Evolutionary conservation across 23 tunicate species (phyloP), one percentile per base, ranked within the genome.

Genomic region (Ascidia mentula): DNA sequence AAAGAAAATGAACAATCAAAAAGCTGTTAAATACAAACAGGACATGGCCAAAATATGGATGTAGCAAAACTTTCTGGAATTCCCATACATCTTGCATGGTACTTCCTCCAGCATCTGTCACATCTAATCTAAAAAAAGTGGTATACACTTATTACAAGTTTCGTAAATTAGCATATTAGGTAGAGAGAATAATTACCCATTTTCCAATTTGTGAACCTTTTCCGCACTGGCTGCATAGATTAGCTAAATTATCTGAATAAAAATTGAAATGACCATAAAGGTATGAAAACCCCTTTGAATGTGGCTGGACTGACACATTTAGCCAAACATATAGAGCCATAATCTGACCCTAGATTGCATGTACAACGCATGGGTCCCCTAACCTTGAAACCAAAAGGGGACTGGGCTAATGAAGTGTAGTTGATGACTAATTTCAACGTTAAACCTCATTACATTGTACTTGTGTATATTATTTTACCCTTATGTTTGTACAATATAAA

Each of bases 251-350:
- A 42, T 42, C 53, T 42, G 53, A 9, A 12, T 9, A 42, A 42
- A 42, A 42, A 15, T 9, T 42, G 53, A 9, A 42, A 42, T n/a
- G n/a, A n/a, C n/a, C n/a, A n/a, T n/a, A n/a, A n/a, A n/a, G n/a
- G 53, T 9, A 42, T 15, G 53, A 15, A 42, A 42, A 42, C 53
- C 53, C 53, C 53, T 42, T 42, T 42, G 53, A 42, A 42, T 42
- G 53, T 42, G 53, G 53, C 53, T 42, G 53, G 53, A 42, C 53
- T 42, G 53, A 42, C 53, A 42, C n/a, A n/a, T n/a, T n/a, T n/a
- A n/a, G n/a, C n/a, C n/a, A n/a, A n/a, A n/a, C n/a, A n/a, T n/a
- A n/a, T n/a, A n/a, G n/a, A n/a, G n/a, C n/a, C n/a, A n/a, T n/a
- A n/a, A n/a, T n/a, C n/a, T n/a, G n/a, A n/a, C 53, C 53, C 53